Base-by-base conservation (phyloP, 2,797 vertebrate genomes). In the Amblyopsis hoosieri region DNA sequence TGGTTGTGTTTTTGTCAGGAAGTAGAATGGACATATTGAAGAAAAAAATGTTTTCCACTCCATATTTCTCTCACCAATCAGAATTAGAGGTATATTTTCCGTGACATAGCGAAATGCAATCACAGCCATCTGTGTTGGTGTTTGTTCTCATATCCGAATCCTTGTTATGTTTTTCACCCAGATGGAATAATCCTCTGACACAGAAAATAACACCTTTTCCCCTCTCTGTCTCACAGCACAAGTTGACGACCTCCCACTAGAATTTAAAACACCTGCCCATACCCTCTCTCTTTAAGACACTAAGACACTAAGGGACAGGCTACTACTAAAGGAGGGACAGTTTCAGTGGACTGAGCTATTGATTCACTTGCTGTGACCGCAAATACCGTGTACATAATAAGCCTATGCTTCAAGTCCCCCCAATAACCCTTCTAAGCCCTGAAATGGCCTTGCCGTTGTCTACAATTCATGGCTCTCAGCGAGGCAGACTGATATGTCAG, bases 311-410 rank as follows among this genome's bases (percentile, higher is more conserved):
- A 45, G 62, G 57, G 73, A 83, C 86, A 77, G 89, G 90, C 89
- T 81, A 79, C 89, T 81, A 79, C 69, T 62, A 57, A 57, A 65
- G 62, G 56, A 78, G 37, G 66, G 42, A 56, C 12, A 60, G 71
- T 66, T 74, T 72, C 57, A 61, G 70, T 42, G 69, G 64, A 53
- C 74, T 69, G 64, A 67, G 74, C 75, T 87, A 90, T 90, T 88
- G 91, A 91, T 92, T 90, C 84, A 73, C 79, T 88, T 91, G 87
- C 84, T 89, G 90, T 90, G 83, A 87, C 83, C 89, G 84, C 90
- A 90, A 90, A 93, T 91, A 91, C 85, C 86, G 88, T 80, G 86
- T 80, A 89, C 66, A 84, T 90, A 90, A 92, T 89, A 91, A 91
- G 87, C 85, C 85, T 66, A 81, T 89, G 86, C 67, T 87, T 91